Percentiles rank a stretch among this genome's conserved stretches.
phyloP scores from a whole-genome alignment of 2,113 vertebrate species.

The Lanius collurio region DNA sequence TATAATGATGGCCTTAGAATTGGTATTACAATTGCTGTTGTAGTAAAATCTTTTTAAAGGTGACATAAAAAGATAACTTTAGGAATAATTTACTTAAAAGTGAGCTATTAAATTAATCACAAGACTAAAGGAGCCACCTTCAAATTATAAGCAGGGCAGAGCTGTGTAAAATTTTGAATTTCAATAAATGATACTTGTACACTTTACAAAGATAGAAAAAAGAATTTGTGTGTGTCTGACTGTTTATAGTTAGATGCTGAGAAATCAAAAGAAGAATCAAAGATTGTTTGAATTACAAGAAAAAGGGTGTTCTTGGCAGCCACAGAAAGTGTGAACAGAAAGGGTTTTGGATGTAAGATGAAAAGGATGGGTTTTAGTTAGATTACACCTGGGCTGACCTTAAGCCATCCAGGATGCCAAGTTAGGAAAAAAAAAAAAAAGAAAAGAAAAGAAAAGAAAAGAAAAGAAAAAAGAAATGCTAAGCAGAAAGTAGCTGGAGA shows the following conservation, averaged over 20 bases:
- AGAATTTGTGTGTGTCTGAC: not conserved
- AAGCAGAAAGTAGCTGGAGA: not conserved
- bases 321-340: not conserved
- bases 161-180: not conserved
- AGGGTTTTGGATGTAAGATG: not conserved
- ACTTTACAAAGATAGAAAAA: not conserved
- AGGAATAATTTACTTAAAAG: not conserved
- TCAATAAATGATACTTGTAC: not conserved
- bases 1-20: not conserved
- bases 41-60: not conserved
- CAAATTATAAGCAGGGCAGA: not conserved
- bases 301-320: not conserved
- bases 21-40: not conserved
- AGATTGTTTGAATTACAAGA: not conserved
- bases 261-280: not conserved
- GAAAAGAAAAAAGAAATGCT: not conserved
- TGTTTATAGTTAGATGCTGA: not conserved
- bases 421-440: rapidly evolving
- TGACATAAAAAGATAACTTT: not conserved
- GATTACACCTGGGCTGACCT: not conserved
- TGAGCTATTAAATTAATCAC: not conserved
- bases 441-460: too few relatives aligned
- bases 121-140: not conserved
- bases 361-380: not conserved
- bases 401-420: not conserved